phyloP scores from a whole-genome alignment of 2,113 vertebrate species.

The Mus spicilegus region DNA sequence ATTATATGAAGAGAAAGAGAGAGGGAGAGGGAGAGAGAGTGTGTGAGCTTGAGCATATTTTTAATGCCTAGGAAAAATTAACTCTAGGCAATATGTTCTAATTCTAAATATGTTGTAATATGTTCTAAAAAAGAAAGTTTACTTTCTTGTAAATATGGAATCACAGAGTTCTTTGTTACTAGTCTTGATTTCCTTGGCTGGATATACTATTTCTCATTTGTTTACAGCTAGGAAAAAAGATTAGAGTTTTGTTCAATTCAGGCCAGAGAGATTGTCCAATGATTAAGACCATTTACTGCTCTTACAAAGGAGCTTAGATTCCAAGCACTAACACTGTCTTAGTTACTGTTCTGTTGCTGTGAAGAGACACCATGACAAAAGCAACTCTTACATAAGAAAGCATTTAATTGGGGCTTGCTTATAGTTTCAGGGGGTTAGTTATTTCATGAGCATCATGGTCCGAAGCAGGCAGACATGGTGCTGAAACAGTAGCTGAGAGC shows the following conservation, averaged over 20 bases:
- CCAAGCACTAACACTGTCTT: neutral
- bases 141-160: conserved; percentile 47
- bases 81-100: neutral
- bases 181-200: conserved; percentile 54
- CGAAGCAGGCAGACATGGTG: neutral
- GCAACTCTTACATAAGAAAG: neutral
- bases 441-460: neutral
- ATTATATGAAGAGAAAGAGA: neutral
- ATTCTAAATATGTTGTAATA: neutral
- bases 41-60: neutral
- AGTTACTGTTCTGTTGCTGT: neutral
- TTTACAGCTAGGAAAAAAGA: neutral
- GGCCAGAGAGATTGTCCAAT: neutral
- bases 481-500: neutral
- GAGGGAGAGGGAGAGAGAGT: neutral
- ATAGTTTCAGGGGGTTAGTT: neutral
- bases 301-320: neutral
- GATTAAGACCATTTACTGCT: neutral
- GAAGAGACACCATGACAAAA: neutral
- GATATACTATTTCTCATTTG: conserved; percentile 45
- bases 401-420: neutral
- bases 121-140: conserved; percentile 46
- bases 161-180: conserved; percentile 28
- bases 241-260: conserved; percentile 47
- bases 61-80: conserved; percentile 44